Conservation (phyloP, 2,888 invertebrate genomes). For the Omphaloscelis lunosa region DNA sequence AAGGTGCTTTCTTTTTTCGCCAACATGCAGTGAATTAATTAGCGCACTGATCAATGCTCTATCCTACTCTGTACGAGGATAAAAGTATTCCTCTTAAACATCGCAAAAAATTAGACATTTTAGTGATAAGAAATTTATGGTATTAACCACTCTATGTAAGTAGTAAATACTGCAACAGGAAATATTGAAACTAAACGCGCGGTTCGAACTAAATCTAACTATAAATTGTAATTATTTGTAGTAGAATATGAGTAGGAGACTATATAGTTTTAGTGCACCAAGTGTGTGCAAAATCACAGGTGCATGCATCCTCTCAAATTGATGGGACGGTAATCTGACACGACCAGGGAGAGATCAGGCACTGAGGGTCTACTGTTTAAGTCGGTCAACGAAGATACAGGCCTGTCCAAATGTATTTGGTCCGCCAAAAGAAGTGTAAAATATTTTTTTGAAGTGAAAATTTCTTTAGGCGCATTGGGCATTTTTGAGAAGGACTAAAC, state of each 20-base stretch:
- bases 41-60: too few relatives aligned
- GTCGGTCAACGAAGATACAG: too few relatives aligned
- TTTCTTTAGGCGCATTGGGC: too few relatives aligned
- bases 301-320: neutral
- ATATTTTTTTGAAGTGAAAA: too few relatives aligned
- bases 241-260: constrained; percentile 10
- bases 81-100: neutral
- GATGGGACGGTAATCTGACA: neutral
- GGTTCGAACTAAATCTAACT: constrained; percentile 38
- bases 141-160: constrained; percentile 47
- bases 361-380: too few relatives aligned
- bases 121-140: neutral
- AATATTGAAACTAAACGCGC: constrained; percentile 47
- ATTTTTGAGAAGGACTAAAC: too few relatives aligned
- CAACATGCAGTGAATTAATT: neutral
- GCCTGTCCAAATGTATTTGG: too few relatives aligned
- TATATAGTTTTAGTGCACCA: neutral
- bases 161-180: constrained; percentile 32
- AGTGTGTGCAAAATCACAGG: neutral
- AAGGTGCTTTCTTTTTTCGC: too few relatives aligned
- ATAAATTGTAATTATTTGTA: constrained; percentile 21
- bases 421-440: too few relatives aligned
- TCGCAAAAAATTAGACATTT: too few relatives aligned
- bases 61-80: too few relatives aligned
- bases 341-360: too few relatives aligned